Base-by-base conservation (phyloP, 1,140 invertebrate species). In the Hycleus phaleratus region DNA sequence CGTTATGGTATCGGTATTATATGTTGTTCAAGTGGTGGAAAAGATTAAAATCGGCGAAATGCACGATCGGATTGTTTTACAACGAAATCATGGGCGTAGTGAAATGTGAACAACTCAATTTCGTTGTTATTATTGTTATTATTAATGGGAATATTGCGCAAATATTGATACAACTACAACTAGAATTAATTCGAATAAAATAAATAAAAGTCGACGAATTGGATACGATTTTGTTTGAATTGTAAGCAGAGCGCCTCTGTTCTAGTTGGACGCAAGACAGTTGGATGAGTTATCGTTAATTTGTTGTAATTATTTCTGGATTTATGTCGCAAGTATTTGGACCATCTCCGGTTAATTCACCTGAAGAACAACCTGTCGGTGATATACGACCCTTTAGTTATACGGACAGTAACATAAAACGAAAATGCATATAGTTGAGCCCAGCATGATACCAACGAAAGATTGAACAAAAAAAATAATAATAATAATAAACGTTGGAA, bases 261-360 rank as follows among this genome's bases (percentile, higher is more conserved):
- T 32, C 7, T 7, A 32, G 4, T 32, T 4, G 4, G 38, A 46
- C 18, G 55, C 42, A 38, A 49, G 55, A 58, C 60, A 56, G 10
- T 54, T 40, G 40, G n/a, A 57, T 57, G 52, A 58, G 46, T 56
- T 57, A 61, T 61, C 58, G 56, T 54, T 52, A 61, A 58, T 61
- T 58, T 54, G 51, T 58, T 26, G 62, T 64, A 64, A 64, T 64
- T 64, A 64, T 61, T 64, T 64, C 62, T 64, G 62, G 56, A 60
- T 64, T 64, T 64, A 64, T 59, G 59, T 61, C 62, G 40, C 62
- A 60, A 51, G 51, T 64, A 64, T 64, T 64, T 64, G 59, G 58
- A 64, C 58, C 59, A 64, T 61, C 58, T 64, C 56, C 48, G 56
- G 57, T 56, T 52, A 46, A 51, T 54, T 51, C 55, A 46, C 54